Evolutionary conservation across 2,888 invertebrate species (phyloP), one percentile per base, ranked within the genome.

Genomic region (Rhodophaea formosa): DNA sequence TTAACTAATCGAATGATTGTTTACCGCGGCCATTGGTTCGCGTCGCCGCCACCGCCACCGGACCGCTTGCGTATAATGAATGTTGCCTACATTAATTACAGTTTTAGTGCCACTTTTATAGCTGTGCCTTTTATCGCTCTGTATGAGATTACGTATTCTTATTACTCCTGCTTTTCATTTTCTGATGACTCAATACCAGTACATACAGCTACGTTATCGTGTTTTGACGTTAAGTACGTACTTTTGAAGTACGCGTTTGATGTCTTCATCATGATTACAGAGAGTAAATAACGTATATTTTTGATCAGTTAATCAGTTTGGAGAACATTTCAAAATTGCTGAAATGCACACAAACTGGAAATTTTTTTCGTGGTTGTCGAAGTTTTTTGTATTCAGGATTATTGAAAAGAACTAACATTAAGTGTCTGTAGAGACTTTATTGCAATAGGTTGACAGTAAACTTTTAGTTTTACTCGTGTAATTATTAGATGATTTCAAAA

Each of bases 1-100:
- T 80, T 79, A 82, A 84, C 81, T 84, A 83, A 86, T 87, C 82
- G 82, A 81, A 84, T 84, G 78, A 86, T 86, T 86, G 86, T 86
- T 83, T 82, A 82, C 69, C 66, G 62, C 65, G 63, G 62, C 57
- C 78, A 79, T 79, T 81, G 71, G 77, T 78, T 80, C 73, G 71
- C 72, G 71, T 79, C 70, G 74, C 72, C 75, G 74, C 73, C 77
- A 77, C 69, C 77, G 74, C 39, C 39, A n/a, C 39, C 39, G 39
- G 39, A 39, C 76, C 76, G 73, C 77, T 75, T 76, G 79, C 80
- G 82, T 82, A 79, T 84, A 86, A 87, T 84, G 82, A 83, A 84
- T 75, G 81, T 77, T 75, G 73, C 77, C 75, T 76, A 83, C 86
- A 85, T 86, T 89, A 86, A 89, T 89, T 89, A 88, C 82, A 72